Evolutionary conservation across 1,140 invertebrate species (phyloP).

Genomic region (Apis laboriosa): DNA sequence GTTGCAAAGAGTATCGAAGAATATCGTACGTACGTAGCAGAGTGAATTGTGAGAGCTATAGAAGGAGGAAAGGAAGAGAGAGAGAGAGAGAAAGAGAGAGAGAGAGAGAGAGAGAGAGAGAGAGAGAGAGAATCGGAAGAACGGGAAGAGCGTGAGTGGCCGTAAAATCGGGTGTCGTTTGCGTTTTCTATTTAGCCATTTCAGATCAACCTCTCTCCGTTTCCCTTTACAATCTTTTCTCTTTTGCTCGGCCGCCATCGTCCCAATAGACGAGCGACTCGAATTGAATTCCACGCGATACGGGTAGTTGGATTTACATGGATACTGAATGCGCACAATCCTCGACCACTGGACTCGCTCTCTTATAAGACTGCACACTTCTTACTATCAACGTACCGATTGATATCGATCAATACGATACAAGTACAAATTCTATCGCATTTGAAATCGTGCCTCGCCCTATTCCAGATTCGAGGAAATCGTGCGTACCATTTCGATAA

Average conservation of each 20-base stretch:
- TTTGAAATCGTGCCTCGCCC: neutral
- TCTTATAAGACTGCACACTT: constrained; percentile 45
- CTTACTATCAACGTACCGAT: constrained; percentile 53
- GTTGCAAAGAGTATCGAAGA: constrained; percentile 29
- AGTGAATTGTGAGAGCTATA: constrained; percentile 37
- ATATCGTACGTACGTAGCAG: neutral
- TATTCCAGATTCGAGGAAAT: neutral
- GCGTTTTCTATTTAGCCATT: constrained; percentile 78
- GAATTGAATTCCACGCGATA: constrained; percentile 72
- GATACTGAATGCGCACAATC: constrained; percentile 58
- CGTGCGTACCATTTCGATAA: too few relatives aligned
- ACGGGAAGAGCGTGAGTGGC: constrained; percentile 69
- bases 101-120: neutral
- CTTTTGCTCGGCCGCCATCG: constrained; percentile 49
- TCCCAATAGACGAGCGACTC: constrained; percentile 64
- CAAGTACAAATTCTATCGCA: constrained; percentile 19
- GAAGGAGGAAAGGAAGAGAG: neutral
- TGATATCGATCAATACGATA: constrained; percentile 41
- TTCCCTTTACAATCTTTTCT: constrained; percentile 48
- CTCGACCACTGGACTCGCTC: constrained; percentile 48
- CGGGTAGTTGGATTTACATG: constrained; percentile 70
- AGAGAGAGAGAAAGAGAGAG: constrained; percentile 14
- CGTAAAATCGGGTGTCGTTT: constrained; percentile 76
- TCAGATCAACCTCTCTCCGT: constrained; percentile 63
- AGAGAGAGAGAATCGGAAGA: constrained; percentile 45